Conservation (phyloP, 2,888 invertebrate species). For the Ichneumoninae sp. region DNA sequence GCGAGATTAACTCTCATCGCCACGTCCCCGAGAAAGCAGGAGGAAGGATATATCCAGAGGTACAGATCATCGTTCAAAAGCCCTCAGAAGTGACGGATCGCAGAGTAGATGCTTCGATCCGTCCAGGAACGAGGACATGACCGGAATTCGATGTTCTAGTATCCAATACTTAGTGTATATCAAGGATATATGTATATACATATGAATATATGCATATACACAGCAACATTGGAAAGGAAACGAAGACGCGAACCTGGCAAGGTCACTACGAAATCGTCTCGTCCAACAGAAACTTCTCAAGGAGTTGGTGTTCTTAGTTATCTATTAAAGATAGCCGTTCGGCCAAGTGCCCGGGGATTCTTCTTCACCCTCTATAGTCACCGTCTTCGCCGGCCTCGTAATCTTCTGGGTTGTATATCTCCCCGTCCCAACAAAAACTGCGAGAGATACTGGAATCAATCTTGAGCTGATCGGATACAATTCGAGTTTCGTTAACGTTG, state of each 20-base stretch:
- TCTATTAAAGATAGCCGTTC: not conserved
- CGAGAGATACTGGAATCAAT: conserved; percentile 21
- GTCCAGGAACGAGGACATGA: not conserved
- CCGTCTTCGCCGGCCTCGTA: not conserved
- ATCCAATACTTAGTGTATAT: conserved; percentile 18
- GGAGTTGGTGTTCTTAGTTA: not conserved
- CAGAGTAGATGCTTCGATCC: not conserved
- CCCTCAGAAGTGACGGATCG: conserved; percentile 28
- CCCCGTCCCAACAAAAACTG: conserved; percentile 20
- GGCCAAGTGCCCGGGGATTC: conserved; percentile 5
- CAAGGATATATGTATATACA: not conserved
- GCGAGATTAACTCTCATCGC: not conserved
- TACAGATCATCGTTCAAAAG: conserved; percentile 23
- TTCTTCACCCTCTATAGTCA: not conserved
- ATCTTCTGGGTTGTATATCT: conserved; percentile 31
- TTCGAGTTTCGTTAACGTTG: conserved; percentile 27
- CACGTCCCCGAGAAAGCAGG: not conserved
- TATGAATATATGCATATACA: not conserved
- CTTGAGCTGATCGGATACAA: conserved; percentile 29
- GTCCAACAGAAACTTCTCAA: not conserved
- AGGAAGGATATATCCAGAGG: conserved; percentile 7
- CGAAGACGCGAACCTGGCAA: too few species aligned
- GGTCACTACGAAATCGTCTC: not conserved
- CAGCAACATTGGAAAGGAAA: not conserved
- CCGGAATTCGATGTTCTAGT: conserved; percentile 29